Percentiles rank a stretch among this genome's conserved stretches.
phyloP scores from a whole-genome alignment of 2,797 vertebrate genomes.

The Coendou prehensilis region DNA sequence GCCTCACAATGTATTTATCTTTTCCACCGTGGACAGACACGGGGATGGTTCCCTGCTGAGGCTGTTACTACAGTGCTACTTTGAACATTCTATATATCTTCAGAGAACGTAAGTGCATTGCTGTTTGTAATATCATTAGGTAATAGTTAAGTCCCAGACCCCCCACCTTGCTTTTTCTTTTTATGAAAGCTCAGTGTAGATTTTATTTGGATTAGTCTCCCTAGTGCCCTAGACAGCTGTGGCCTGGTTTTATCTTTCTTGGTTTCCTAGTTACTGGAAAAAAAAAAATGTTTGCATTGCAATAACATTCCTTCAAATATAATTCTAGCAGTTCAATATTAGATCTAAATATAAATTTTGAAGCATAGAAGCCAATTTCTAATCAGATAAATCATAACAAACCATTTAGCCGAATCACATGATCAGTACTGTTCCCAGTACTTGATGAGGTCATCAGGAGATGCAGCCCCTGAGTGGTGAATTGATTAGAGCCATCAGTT shows the following conservation, averaged over 20 bases:
- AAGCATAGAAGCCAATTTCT: neutral
- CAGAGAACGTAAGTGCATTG: neutral
- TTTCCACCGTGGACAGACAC: neutral
- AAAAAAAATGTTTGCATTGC: neutral
- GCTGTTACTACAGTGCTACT: neutral
- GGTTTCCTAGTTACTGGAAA: neutral
- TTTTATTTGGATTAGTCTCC: neutral
- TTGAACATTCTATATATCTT: neutral
- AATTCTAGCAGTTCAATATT: neutral
- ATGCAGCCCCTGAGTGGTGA: neutral
- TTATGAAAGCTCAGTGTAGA: neutral
- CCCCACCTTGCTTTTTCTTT: neutral
- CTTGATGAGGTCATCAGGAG: neutral
- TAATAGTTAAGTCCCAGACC: neutral
- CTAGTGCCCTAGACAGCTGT: neutral
- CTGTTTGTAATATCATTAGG: neutral
- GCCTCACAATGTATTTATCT: neutral
- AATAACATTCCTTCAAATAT: neutral
- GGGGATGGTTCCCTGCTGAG: neutral
- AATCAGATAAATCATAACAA: neutral
- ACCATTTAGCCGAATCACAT: neutral
- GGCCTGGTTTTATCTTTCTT: conserved; percentile 36
- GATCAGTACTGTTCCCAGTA: neutral
- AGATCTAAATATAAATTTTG: conserved; percentile 33
- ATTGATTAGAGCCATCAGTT: too few relatives aligned